Evolutionary conservation across 2,888 invertebrate genomes (phyloP).

Genomic region (Oxycera nigricornis): DNA sequence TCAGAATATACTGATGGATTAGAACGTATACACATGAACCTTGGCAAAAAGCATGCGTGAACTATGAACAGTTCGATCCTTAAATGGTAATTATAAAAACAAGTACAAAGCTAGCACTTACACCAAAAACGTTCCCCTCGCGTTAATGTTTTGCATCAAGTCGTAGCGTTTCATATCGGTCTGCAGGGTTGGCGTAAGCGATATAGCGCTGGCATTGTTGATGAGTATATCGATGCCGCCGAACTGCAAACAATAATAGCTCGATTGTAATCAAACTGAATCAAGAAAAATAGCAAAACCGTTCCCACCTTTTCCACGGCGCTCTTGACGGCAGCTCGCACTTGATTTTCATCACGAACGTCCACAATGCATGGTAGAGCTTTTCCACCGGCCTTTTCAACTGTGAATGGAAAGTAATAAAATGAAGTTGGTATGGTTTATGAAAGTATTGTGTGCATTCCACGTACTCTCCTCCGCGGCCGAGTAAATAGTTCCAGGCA

Average conservation of each 20-base stretch:
- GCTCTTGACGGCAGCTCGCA: conserved; percentile 69
- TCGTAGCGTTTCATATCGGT: conserved; percentile 97
- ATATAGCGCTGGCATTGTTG: conserved; percentile 97
- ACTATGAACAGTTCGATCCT: too few species aligned
- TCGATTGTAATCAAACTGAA: conserved; percentile 63
- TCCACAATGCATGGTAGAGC: conserved; percentile 83
- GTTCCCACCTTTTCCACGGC: conserved; percentile 68
- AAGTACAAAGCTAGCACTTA: conserved; percentile 66
- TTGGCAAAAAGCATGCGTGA: too few species aligned
- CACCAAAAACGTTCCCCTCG: conserved; percentile 94
- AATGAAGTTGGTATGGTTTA: neutral
- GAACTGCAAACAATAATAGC: conserved; percentile 71
- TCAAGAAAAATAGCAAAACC: neutral
- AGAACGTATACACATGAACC: too few species aligned
- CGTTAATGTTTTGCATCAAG: conserved; percentile 93
- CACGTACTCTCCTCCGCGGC: conserved; percentile 80
- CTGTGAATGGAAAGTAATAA: conserved; percentile 60
- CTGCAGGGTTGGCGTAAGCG: conserved; percentile 77
- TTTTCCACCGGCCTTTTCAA: conserved; percentile 81
- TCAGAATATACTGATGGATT: too few species aligned
- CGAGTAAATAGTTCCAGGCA: conserved; percentile 80
- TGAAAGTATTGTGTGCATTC: neutral
- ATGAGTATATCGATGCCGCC: conserved; percentile 95
- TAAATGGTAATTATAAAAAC: too few species aligned
- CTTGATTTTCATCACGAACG: conserved; percentile 78